A percentile compares a stretch with the other conserved stretches of the same genome.
phyloP scores from a whole-genome alignment of 2,888 invertebrate genomes.

The Aphodius sticticus region DNA sequence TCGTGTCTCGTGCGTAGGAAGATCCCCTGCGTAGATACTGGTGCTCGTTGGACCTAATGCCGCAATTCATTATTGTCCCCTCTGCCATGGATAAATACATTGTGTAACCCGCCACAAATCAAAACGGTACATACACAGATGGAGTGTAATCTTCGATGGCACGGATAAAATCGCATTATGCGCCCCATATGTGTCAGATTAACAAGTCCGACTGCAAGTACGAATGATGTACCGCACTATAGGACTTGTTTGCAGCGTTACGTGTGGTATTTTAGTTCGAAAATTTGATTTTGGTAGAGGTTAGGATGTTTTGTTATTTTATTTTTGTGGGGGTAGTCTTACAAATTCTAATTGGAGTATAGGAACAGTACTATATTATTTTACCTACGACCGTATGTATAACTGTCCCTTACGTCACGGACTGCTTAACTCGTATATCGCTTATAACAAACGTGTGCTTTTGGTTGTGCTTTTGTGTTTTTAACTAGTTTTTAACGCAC shows the following conservation, averaged over 20 bases:
- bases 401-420: too few species aligned
- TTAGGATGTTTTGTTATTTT: too few species aligned
- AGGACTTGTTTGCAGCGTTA: not conserved
- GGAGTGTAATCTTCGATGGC: conserved; percentile 16
- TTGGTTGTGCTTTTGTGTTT: too few species aligned
- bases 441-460: too few species aligned
- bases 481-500: too few species aligned
- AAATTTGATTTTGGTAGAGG: too few species aligned
- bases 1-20: not conserved
- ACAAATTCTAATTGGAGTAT: too few species aligned
- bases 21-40: not conserved
- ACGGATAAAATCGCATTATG: not conserved
- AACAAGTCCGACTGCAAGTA: not conserved
- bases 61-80: not conserved
- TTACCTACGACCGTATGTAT: too few species aligned
- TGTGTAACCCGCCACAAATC: not conserved
- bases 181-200: conserved; percentile 4
- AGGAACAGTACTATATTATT: too few species aligned
- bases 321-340: too few species aligned
- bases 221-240: not conserved
- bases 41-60: not conserved
- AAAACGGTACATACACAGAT: conserved; percentile 9
- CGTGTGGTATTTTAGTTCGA: too few species aligned
- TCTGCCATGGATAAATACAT: not conserved
- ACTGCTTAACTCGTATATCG: too few species aligned